Evolutionary conservation across 2,797 vertebrate species (phyloP).

Genomic region (Anguilla obscura): DNA sequence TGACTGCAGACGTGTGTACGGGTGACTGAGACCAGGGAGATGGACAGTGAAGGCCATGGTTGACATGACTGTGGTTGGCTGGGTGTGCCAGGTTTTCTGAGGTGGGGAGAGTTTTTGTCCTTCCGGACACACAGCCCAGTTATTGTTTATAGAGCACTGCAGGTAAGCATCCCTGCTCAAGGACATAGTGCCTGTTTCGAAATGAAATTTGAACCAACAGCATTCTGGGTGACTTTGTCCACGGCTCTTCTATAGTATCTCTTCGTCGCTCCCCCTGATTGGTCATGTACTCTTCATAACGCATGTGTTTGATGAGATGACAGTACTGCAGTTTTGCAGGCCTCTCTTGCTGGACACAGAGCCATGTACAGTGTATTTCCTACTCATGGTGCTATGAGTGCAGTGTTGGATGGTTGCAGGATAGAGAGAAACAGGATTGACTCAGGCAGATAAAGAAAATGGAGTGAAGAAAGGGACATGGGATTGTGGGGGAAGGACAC

Average conservation of each 20-base stretch:
- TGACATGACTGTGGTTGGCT: neutral
- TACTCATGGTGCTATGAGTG: neutral
- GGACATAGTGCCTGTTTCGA: neutral
- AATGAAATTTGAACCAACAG: neutral
- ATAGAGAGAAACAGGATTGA: neutral
- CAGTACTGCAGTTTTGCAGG: neutral
- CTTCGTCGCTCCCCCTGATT: neutral
- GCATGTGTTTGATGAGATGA: conserved; percentile 3
- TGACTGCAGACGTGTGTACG: neutral
- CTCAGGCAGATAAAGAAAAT: neutral
- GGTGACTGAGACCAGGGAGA: neutral
- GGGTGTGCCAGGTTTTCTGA: neutral
- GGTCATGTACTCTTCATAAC: neutral
- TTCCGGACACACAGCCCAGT: neutral
- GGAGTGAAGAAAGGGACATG: neutral
- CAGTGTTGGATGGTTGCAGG: neutral
- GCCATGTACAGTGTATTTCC: neutral
- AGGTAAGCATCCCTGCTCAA: neutral
- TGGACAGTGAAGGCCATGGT: neutral
- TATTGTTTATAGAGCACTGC: conserved; percentile 3
- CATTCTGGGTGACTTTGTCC: neutral
- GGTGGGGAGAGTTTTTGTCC: neutral
- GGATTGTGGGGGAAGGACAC: neutral
- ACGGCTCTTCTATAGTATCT: neutral
- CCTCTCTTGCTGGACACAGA: neutral